Conservation (phyloP, 2,888 invertebrate genomes). For the Pachycephus smyrnensis region DNA sequence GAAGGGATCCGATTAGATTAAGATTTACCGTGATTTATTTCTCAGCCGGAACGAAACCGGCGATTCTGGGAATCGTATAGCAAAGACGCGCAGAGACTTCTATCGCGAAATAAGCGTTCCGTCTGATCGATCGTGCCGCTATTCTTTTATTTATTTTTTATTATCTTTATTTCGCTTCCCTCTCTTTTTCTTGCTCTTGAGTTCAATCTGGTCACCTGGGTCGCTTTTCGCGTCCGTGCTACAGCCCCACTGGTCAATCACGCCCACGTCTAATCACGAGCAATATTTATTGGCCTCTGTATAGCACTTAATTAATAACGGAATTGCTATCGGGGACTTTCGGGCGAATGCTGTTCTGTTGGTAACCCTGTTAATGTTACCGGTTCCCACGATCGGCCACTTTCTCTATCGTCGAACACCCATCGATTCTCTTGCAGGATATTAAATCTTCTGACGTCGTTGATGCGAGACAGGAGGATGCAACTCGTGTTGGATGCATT, state of each 20-base stretch:
- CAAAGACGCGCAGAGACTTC: not conserved
- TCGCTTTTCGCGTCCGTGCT: not conserved
- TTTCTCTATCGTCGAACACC: conserved; percentile 48
- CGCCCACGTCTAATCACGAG: not conserved
- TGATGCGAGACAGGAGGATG: not conserved
- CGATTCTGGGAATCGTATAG: not conserved
- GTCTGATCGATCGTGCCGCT: not conserved
- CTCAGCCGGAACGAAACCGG: not conserved
- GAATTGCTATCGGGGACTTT: not conserved
- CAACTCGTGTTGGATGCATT: not conserved
- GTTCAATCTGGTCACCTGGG: not conserved
- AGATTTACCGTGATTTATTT: not conserved
- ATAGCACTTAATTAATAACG: not conserved
- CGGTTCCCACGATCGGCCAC: conserved; percentile 61
- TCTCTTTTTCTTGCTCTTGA: not conserved
- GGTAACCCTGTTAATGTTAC: conserved; percentile 29
- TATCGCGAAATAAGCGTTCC: not conserved
- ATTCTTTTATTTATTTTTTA: not conserved
- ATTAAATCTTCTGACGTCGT: not conserved
- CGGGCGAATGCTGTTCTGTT: not conserved
- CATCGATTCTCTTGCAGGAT: not conserved
- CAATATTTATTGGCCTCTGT: not conserved
- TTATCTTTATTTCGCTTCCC: not conserved
- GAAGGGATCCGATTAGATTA: not conserved
- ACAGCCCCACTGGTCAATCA: not conserved